Evolutionary conservation across 1,140 invertebrate genomes (phyloP).

Genomic region (Sarcophaga peregrina): DNA sequence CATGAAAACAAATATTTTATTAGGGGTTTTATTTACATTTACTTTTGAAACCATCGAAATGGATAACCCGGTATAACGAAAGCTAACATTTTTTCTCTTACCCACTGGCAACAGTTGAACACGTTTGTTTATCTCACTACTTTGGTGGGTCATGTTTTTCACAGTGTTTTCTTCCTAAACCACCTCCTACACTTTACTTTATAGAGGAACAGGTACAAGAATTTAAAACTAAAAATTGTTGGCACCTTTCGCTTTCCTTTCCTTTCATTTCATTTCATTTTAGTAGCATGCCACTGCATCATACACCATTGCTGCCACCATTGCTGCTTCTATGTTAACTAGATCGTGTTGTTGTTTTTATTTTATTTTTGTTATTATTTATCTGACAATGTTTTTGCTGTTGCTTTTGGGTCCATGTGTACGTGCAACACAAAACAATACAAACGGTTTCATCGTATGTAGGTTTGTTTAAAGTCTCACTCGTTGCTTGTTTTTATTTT

Average conservation of each 20-base stretch:
- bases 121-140: not conserved
- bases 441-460: not conserved
- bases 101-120: not conserved
- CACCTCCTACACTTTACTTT: no score
- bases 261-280: no score
- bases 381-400: not conserved
- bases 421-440: not conserved
- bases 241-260: not conserved
- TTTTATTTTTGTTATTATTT: conserved; percentile 13
- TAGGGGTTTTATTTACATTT: no score
- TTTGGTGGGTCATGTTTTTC: conserved; percentile 3
- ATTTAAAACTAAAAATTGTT: not conserved
- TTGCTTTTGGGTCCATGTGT: not conserved
- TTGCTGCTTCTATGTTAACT: not conserved
- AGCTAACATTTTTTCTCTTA: not conserved
- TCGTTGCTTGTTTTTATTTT: not conserved
- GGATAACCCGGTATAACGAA: no score
- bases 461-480: not conserved
- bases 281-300: not conserved
- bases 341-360: not conserved
- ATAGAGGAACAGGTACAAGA: not conserved
- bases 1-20: no score
- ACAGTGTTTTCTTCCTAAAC: no score
- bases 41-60: no score
- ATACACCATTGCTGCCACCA: not conserved